These are phyloP conservation scores for Drosophila equinoxialis DNA, from an alignment of 1,140 invertebrate species.

Conservation along the genomic window DNA sequence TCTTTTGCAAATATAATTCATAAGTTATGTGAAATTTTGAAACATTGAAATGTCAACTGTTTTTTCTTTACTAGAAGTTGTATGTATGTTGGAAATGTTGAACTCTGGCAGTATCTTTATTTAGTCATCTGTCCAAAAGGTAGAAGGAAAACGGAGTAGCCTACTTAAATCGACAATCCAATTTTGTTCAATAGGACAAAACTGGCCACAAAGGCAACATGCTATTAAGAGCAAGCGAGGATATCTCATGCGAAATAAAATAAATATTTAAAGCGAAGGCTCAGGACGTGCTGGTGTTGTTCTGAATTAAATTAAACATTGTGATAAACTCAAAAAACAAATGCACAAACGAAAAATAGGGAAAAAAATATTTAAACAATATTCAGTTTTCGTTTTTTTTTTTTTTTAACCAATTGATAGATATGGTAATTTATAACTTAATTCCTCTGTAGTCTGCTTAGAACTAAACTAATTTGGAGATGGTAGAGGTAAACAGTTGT, in stretches of 20 bases:
- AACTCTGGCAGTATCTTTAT: neutral
- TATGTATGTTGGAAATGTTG: too few relatives aligned
- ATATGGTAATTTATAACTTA: conserved; percentile 1
- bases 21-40: too few relatives aligned
- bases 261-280: conserved; percentile 3
- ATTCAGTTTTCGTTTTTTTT: conserved; percentile 2
- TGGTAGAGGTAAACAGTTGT: neutral
- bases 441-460: conserved; percentile 13
- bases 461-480: conserved; percentile 4
- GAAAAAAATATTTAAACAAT: neutral
- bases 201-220: neutral
- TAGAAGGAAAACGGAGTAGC: neutral
- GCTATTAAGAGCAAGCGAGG: conserved; percentile 3
- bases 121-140: too few relatives aligned
- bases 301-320: neutral
- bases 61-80: too few relatives aligned
- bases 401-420: conserved; percentile 1
- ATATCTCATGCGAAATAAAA: conserved; percentile 9
- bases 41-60: too few relatives aligned
- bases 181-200: neutral
- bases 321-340: conserved; percentile 3
- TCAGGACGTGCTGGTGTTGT: conserved; percentile 7
- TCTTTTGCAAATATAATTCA: too few relatives aligned
- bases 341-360: neutral
- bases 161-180: neutral